Evolutionary conservation across 2,888 invertebrate genomes (phyloP).

Genomic region (Drosophila tanythrix): DNA sequence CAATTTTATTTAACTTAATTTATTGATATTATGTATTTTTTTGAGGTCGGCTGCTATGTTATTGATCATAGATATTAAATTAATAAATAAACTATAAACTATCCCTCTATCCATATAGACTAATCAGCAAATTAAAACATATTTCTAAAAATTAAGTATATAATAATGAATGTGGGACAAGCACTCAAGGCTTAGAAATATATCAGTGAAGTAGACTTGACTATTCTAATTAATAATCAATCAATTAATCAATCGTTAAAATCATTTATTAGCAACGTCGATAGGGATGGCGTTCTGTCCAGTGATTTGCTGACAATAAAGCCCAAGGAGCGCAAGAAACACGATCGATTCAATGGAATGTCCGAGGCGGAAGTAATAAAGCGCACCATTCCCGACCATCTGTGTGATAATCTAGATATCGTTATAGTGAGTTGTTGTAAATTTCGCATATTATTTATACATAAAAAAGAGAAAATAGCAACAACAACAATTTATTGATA

Average conservation of each 20-base stretch:
- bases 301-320: constrained; percentile 50
- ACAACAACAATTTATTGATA: neutral
- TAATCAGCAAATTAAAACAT: neutral
- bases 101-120: neutral
- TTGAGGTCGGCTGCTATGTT: neutral
- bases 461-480: neutral
- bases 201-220: neutral
- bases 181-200: neutral
- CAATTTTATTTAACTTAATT: neutral
- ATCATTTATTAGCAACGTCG: constrained; percentile 11
- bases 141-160: neutral
- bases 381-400: constrained; percentile 96
- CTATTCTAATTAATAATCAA: neutral
- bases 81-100: neutral
- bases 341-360: constrained; percentile 98
- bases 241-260: neutral
- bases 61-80: neutral
- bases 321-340: constrained; percentile 94
- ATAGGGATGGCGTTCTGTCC: constrained; percentile 8
- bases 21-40: neutral
- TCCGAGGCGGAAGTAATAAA: constrained; percentile 98
- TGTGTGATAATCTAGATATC: constrained; percentile 97
- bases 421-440: constrained; percentile 96
- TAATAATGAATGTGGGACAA: no score
- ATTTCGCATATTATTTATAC: constrained; percentile 78